These are phyloP conservation scores for Nothocercus nigrocapillus DNA, from an alignment of 2,113 vertebrate species.

Conservation along the genomic window DNA sequence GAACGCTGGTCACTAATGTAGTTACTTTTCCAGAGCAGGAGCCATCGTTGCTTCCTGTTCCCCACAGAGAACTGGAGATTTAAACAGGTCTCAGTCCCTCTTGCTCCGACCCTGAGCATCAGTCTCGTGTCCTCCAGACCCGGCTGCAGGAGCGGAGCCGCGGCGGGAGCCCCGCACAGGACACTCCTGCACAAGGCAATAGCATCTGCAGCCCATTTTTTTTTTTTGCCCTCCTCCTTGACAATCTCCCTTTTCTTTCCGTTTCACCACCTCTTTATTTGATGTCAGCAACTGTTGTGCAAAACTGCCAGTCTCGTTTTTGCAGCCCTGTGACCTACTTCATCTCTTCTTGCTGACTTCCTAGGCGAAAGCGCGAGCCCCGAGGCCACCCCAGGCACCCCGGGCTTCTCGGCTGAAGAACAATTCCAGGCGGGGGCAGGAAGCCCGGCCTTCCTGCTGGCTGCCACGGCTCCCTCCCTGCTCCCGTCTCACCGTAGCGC, in stretches of 20 bases:
- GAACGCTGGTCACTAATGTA: neutral
- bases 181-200: neutral
- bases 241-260: constrained; percentile 40
- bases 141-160: too few relatives aligned
- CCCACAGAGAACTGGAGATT: neutral
- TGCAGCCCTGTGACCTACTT: constrained; percentile 45
- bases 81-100: neutral
- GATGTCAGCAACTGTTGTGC: neutral
- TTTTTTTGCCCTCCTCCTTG: neutral
- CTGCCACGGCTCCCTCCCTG: constrained; percentile 29
- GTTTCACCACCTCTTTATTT: constrained; percentile 50
- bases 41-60: neutral
- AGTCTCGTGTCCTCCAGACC: rapidly evolving
- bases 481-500: neutral
- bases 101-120: neutral
- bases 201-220: neutral
- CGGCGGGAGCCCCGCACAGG: neutral
- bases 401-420: neutral
- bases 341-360: neutral
- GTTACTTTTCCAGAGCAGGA: neutral
- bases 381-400: constrained; percentile 24
- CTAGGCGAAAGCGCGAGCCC: neutral
- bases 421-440: constrained; percentile 55
- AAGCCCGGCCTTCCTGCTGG: constrained; percentile 23
- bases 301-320: neutral